Evolutionary conservation across 2,797 vertebrate species (phyloP).

Genomic region (Uromys caudimaculatus): DNA sequence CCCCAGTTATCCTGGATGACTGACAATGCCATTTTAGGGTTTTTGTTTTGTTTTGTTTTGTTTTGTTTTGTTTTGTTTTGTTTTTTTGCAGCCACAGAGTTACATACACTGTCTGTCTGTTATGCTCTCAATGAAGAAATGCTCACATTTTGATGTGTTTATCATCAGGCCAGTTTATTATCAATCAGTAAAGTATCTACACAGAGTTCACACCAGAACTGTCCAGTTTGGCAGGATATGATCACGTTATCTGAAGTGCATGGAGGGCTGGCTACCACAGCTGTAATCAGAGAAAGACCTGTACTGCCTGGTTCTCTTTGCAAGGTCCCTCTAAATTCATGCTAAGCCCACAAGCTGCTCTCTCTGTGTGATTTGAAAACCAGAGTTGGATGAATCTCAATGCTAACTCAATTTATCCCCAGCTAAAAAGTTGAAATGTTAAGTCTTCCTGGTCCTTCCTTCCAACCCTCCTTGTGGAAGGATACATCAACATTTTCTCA

Average conservation of each 20-base stretch:
- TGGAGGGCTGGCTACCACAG: slow-evolving; percentile 71
- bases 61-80: no score
- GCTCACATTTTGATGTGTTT: slow-evolving; percentile 70
- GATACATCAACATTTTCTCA: slow-evolving; percentile 40
- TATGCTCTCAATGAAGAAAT: slow-evolving; percentile 24
- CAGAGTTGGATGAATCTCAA: slow-evolving; percentile 69
- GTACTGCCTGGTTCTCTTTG: slow-evolving; percentile 72
- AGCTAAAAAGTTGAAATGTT: background rate
- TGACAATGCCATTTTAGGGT: slow-evolving; percentile 82
- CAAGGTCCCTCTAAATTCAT: slow-evolving; percentile 69
- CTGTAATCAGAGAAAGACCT: slow-evolving; percentile 80
- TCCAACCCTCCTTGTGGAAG: background rate
- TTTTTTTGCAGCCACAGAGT: slow-evolving; percentile 60
- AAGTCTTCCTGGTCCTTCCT: slow-evolving; percentile 45
- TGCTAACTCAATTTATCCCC: background rate
- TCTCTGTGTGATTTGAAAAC: slow-evolving; percentile 62
- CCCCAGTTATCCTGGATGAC: slow-evolving; percentile 77
- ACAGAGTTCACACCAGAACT: slow-evolving; percentile 63
- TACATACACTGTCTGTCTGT: slow-evolving; percentile 60
- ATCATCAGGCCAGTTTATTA: background rate
- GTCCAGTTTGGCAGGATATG: slow-evolving; percentile 69
- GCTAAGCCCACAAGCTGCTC: slow-evolving; percentile 69
- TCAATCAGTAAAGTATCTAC: slow-evolving; percentile 75
- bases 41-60: no score
- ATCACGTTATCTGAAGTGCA: slow-evolving; percentile 75